A percentile compares a stretch with the other conserved stretches of the same genome.
phyloP scores from a whole-genome alignment of 2,888 invertebrate genomes.

The Agrilus cyanescens region DNA sequence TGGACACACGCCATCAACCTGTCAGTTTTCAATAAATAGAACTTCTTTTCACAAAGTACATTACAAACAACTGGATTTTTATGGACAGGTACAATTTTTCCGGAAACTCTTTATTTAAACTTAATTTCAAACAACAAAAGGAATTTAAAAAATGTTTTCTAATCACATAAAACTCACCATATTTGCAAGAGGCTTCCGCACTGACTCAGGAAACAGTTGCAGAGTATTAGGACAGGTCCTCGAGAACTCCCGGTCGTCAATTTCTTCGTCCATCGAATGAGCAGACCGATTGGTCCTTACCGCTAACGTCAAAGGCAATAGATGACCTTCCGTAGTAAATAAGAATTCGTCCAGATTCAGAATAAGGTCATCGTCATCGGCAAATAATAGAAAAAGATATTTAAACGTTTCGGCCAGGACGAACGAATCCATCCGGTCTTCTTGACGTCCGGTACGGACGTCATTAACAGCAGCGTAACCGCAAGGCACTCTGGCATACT shows the following conservation, averaged over 20 bases:
- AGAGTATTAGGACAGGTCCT: slow-evolving; percentile 77
- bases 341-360: slow-evolving; percentile 78
- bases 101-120: no score
- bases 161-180: slow-evolving; percentile 41
- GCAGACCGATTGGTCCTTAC: slow-evolving; percentile 45
- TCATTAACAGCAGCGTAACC: slow-evolving; percentile 98
- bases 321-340: slow-evolving; percentile 90
- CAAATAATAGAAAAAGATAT: slow-evolving; percentile 88
- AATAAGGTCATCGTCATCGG: slow-evolving; percentile 72
- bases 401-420: slow-evolving; percentile 97
- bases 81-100: no score
- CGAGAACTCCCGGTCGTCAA: slow-evolving; percentile 46
- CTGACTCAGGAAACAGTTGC: slow-evolving; percentile 70
- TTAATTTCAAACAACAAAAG: no score
- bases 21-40: no score
- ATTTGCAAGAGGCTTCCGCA: slow-evolving; percentile 73
- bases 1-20: slow-evolving; percentile 58
- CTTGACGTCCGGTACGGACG: slow-evolving; percentile 63
- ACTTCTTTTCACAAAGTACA: no score
- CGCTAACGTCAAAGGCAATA: slow-evolving; percentile 77
- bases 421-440: slow-evolving; percentile 97
- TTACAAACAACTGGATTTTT: no score
- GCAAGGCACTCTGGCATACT: slow-evolving; percentile 85
- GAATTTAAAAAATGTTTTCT: no score
- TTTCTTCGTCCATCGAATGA: slow-evolving; percentile 39